A percentile compares a stretch with the other conserved stretches of the same genome.
Evolutionary conservation across 2,888 invertebrate species (phyloP).

Genomic region (Hypena proboscidalis): DNA sequence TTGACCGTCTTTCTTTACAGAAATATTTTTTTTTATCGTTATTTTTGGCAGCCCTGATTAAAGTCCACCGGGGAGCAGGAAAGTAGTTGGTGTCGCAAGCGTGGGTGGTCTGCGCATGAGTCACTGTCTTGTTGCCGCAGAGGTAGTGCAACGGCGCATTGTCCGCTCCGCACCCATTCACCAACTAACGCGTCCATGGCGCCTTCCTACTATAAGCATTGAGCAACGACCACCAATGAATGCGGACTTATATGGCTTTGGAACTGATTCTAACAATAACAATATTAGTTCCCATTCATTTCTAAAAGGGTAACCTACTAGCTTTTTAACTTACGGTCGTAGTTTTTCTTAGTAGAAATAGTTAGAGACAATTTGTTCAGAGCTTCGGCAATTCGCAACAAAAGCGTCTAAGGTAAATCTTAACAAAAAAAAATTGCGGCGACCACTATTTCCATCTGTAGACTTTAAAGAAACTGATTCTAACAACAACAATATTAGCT

Average conservation of each 20-base stretch:
- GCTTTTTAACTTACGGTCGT: too few species aligned
- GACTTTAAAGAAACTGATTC: slow-evolving; percentile 16
- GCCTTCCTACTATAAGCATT: slow-evolving; percentile 48
- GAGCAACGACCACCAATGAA: slow-evolving; percentile 39
- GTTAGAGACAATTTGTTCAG: too few species aligned
- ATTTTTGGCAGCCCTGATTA: slow-evolving; percentile 9
- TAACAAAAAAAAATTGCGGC: too few species aligned
- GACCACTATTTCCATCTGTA: too few species aligned
- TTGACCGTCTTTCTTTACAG: too few species aligned
- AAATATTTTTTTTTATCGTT: slow-evolving; percentile 28
- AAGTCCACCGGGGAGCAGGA: slow-evolving; percentile 17
- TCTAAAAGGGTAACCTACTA: too few species aligned
- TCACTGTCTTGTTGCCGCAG: slow-evolving; percentile 21
- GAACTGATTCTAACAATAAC: slow-evolving; percentile 16
- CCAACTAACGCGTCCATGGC: slow-evolving; percentile 45
- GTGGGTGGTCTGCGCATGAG: slow-evolving; percentile 54
- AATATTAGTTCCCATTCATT: slow-evolving; percentile 31
- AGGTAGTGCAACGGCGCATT: slow-evolving; percentile 48
- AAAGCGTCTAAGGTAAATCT: too few species aligned
- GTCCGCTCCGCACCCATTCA: slow-evolving; percentile 61
- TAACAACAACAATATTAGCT: slow-evolving; percentile 23
- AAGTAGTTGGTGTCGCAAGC: slow-evolving; percentile 31
- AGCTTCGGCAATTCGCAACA: too few species aligned
- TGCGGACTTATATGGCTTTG: slow-evolving; percentile 10
- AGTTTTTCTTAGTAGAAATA: too few species aligned